Base-by-base conservation (phyloP, 35 echinoderm and acorn worm genomes). In the Strongylocentrotus purpuratus region DNA sequence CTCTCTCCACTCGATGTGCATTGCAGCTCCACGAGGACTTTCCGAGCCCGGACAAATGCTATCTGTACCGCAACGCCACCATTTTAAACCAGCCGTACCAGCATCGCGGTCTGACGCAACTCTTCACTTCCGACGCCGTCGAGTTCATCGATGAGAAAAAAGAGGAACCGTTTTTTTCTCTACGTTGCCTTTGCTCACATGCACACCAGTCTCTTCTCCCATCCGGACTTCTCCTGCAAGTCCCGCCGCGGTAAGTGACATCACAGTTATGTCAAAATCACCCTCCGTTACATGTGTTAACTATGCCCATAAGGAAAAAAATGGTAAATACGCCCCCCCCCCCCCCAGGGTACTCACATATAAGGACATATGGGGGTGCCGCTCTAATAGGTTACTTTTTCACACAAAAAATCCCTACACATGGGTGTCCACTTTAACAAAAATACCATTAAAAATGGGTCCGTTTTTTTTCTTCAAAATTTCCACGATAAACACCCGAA, bases 101-200 rank as follows among this genome's bases (percentile, higher is more conserved):
- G 15, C 97, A 95, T 25, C 91, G 94, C 31, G 89, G 96, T 32
- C 91, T 97, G 18, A 97, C 97, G 5, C 59, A 78, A 45, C 85
- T 86, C 33, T 96, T 97, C 46, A 85, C 96, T 0, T 32, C 85
- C 33, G 97, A 97, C 60, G 94, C 95, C 17, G 88, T 65, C 22
- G 50, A 71, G 28, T 97, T 96, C 58, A 96, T 97, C 31, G 45
- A 96, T 13, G 48, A 41, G 15, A 97, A 96, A 71, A 87, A 88
- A 46, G 88, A 95, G n/a, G 13, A 93, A 13, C 97, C 97, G 2
- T 97, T 97, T 85, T n/a, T 97, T 97, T 71, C 94, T 95, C 33
- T 97, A 97, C 50, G 86, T 96, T 31, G 94, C 97, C 20, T 93
- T 97, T 5, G 88, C 88, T 47, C 95, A 96, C 48, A 86, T 94